Base-by-base conservation (phyloP, 92 coral and sea anemone genomes). In the Bergia sp. region DNA sequence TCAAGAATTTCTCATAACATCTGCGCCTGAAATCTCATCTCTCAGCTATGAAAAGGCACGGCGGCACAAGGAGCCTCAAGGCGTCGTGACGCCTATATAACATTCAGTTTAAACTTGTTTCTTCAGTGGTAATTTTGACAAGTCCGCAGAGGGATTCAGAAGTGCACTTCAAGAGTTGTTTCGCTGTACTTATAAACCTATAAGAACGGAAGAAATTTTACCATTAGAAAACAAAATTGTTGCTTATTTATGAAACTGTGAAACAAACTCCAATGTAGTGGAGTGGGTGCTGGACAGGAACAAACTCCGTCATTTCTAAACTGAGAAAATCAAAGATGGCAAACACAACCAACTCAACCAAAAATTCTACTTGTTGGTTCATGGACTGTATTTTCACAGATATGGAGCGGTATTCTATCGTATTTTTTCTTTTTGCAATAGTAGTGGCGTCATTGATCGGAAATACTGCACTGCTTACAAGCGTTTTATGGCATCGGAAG, bases 361-460 rank as follows among this genome's bases (percentile, higher is more conserved):
- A 5, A 21, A 18, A 0, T 15, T 40, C 2, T 11, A 10, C 21
- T 76, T 76, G 80, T 76, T 13, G 80, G 80, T 41, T 13, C 53
- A 76, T 76, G 43, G 41, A n/a, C 43, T 76, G 80, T n/a, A 41
- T 16, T 37, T 76, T 76, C 49, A 38, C 80, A 42, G 80, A 76
- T 44, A 15, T n/a, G n/a, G 80, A 76, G 45, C 80, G 80, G 29
- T 76, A 76, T 41, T 41, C 29, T 6, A 76, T 76, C 23, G 47
- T 76, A 23, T 50, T 76, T 76, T 76, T 38, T 44, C 45, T 76
- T 21, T 76, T 76, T 76, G 36, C 53, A 12, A 21, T 23, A 9
- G 21, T 41, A 39, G 80, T 11, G 21, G 50, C 80, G 20, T 76
- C 80, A 39, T 29, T 76, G 80, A 53, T 39, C 6, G 80, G 80